These are phyloP conservation scores for Clostera curtula DNA, from an alignment of 2,888 invertebrate genomes.

Conservation along the genomic window DNA sequence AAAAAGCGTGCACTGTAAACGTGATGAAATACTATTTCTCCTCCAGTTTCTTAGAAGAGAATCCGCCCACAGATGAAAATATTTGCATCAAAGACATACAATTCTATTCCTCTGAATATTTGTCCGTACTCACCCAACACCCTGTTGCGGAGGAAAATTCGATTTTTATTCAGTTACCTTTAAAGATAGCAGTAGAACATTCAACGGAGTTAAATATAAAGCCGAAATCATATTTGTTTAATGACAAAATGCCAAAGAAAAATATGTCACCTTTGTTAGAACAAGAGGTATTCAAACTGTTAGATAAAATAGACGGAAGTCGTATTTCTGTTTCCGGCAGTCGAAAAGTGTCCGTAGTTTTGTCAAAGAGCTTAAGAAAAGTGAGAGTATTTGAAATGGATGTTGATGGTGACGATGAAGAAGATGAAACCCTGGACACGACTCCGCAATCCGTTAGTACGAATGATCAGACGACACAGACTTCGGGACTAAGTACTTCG, in stretches of 20 bases:
- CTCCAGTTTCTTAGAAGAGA: slow-evolving; percentile 50
- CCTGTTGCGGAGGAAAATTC: slow-evolving; percentile 51
- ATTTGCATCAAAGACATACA: slow-evolving; percentile 80
- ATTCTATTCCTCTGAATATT: slow-evolving; percentile 82
- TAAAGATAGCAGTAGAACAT: slow-evolving; percentile 64
- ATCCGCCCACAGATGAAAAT: slow-evolving; percentile 32
- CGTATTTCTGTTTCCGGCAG: slow-evolving; percentile 90
- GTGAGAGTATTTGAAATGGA: slow-evolving; percentile 94
- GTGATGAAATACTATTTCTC: slow-evolving; percentile 73
- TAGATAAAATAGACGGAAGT: slow-evolving; percentile 80
- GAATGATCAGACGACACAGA: slow-evolving; percentile 38
- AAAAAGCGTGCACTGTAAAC: slow-evolving; percentile 50
- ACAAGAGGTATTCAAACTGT: slow-evolving; percentile 68
- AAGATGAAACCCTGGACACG: slow-evolving; percentile 75
- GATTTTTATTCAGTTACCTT: slow-evolving; percentile 65
- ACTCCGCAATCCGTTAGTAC: slow-evolving; percentile 52
- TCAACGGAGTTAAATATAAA: slow-evolving; percentile 49
- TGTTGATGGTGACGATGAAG: slow-evolving; percentile 93
- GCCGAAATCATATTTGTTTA: slow-evolving; percentile 52
- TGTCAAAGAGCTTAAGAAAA: slow-evolving; percentile 85
- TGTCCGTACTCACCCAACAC: slow-evolving; percentile 82
- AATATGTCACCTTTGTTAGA: slow-evolving; percentile 73
- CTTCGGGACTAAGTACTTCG: slow-evolving; percentile 23
- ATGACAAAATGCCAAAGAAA: slow-evolving; percentile 58
- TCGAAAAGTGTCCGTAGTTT: slow-evolving; percentile 87